Conservation (phyloP, 2,113 vertebrate genomes). For the Microcebus murinus region DNA sequence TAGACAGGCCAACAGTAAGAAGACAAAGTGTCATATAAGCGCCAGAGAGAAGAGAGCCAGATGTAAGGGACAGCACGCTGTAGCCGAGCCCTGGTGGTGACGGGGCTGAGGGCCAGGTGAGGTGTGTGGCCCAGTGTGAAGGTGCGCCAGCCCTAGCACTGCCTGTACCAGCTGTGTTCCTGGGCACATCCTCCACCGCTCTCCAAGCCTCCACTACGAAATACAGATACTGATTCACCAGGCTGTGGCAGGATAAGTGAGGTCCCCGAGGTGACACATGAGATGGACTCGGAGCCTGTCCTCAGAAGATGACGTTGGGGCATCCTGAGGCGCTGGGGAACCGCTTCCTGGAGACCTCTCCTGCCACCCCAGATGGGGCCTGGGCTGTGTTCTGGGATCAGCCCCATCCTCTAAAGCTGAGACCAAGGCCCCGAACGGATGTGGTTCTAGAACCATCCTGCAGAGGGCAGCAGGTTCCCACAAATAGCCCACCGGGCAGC, state of each 20-base stretch:
- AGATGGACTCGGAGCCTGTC: background rate
- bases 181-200: fast-evolving
- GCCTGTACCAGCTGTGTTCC: no score
- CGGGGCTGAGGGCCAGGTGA: background rate
- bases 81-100: background rate
- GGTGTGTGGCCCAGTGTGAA: fast-evolving
- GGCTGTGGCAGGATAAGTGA: background rate
- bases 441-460: background rate
- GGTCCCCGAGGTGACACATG: no score
- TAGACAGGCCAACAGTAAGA: background rate
- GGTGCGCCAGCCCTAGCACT: background rate
- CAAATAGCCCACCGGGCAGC: background rate
- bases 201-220: background rate
- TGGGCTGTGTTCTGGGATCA: fast-evolving
- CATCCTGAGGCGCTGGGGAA: fast-evolving
- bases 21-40: background rate
- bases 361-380: background rate
- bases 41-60: background rate
- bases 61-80: background rate
- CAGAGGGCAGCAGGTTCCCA: slow-evolving; percentile 62
- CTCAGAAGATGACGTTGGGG: no score
- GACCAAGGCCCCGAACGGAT: fast-evolving
- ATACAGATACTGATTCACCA: fast-evolving
- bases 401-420: background rate
- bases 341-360: background rate